Base-by-base conservation (phyloP, 2,888 invertebrate genomes). In the Trichogramma dendrolimi region DNA sequence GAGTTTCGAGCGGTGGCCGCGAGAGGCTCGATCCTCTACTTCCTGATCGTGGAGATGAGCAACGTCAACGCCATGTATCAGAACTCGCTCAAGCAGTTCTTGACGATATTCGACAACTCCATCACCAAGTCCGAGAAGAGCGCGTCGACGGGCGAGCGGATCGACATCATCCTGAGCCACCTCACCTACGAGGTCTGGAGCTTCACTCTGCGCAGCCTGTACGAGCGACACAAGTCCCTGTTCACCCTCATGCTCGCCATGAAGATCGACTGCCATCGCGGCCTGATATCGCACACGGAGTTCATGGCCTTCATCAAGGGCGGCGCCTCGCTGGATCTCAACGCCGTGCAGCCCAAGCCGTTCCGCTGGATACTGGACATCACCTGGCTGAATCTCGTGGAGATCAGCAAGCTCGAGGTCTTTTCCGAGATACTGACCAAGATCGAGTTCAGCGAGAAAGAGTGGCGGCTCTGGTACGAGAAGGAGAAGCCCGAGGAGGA, bases 1-100 rank as follows among this genome's bases (percentile, higher is more conserved):
- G 96, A 97, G 77, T 97, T 95, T 77, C 85, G 96, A 68, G 93
- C 96, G 0, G 96, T 97, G 1, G 97, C 97, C 4, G 91, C 92
- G 0, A 84, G 96, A 69, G 96, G 96, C 11, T 95, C 95, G 0
- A 95, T 96, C 61, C 81, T 97, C 1, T 97, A 97, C 75, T 97
- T 97, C 77, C 83, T 97, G 48, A 96, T 97, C 65, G 96, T 96
- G 0, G 96, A 97, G 82, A 96, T 97, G 96, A 93, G 93, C 73
- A 90, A 94, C 75, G 96, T 97, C 0, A 96, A 96, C 75, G 86
- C 89, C 6, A 97, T 97, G 96, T 97, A 97, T 75, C 97, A 97
- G 79, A 96, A 96, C 71, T 94, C 96, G 0, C 81, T 97, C 55
- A 93, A 93, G 74, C 96, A 97, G 77, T 97, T 97, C 80, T 81